phyloP scores from a whole-genome alignment of 2,113 vertebrate genomes.

The Megatriorchis doriae region DNA sequence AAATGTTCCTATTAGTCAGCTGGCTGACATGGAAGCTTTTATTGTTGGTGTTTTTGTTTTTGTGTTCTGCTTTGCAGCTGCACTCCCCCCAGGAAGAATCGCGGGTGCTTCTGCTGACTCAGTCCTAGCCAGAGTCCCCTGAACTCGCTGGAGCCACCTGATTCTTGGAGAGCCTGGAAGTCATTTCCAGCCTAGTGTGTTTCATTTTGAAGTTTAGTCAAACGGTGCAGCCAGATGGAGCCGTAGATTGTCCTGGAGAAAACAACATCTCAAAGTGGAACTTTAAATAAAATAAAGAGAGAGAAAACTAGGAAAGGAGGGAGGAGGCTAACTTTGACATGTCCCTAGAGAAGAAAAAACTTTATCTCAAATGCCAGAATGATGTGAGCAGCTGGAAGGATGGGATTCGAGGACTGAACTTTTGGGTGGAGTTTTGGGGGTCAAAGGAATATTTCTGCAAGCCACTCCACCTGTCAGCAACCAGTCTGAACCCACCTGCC shows the following conservation, averaged over 20 bases:
- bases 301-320: not conserved
- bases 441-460: not conserved
- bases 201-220: slow-evolving; percentile 5
- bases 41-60: slow-evolving; percentile 48
- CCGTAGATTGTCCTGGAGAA: not conserved
- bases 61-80: slow-evolving; percentile 48
- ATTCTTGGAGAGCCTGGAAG: slow-evolving; percentile 32
- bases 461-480: not conserved
- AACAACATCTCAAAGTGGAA: not conserved
- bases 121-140: not conserved
- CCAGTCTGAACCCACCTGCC: not conserved
- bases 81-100: not conserved
- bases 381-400: not conserved
- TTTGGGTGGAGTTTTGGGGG: not conserved
- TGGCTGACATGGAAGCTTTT: slow-evolving; percentile 32
- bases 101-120: slow-evolving; percentile 29
- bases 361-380: not conserved
- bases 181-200: not conserved
- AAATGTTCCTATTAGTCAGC: slow-evolving; percentile 42
- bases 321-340: not conserved
- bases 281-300: not conserved
- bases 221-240: not conserved
- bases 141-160: not conserved
- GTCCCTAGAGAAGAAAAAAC: not conserved
- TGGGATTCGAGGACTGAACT: not conserved